Percentiles rank a stretch among this genome's conserved stretches.
Evolutionary conservation across 2,113 vertebrate genomes (phyloP).

Genomic region (Pseudonaja textilis): DNA sequence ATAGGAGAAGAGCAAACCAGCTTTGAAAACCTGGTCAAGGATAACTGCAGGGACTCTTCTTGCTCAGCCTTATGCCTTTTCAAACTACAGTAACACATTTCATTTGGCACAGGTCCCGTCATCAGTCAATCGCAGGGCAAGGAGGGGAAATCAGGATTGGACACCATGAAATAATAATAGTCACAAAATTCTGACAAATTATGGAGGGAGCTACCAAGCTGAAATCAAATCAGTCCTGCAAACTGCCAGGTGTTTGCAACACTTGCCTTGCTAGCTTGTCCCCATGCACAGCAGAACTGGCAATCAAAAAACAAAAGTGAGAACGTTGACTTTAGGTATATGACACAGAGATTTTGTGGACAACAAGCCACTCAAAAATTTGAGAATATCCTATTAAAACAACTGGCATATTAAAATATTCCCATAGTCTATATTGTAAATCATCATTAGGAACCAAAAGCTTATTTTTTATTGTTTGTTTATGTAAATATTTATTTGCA

Average conservation of each 20-base stretch:
- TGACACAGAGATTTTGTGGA: background rate
- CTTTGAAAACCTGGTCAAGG: background rate
- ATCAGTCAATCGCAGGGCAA: too few relatives aligned
- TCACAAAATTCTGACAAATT: background rate
- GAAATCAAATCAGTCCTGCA: background rate
- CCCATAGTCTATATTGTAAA: background rate
- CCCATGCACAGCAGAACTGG: background rate
- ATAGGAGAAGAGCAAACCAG: background rate
- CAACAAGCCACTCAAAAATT: background rate
- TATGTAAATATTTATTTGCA: background rate
- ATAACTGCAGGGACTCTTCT: too few relatives aligned
- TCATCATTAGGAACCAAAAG: background rate
- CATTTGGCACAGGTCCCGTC: too few relatives aligned
- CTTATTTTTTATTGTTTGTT: background rate
- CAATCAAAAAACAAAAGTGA: background rate
- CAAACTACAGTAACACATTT: too few relatives aligned
- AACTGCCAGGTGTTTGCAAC: background rate
- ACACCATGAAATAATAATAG: background rate
- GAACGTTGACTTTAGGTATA: background rate
- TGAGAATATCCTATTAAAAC: background rate
- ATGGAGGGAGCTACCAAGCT: background rate
- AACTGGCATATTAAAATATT: background rate
- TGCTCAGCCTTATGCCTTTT: too few relatives aligned
- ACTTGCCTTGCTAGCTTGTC: background rate
- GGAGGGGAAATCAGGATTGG: too few relatives aligned